Evolutionary conservation across 2,888 invertebrate species (phyloP), one percentile per base, ranked within the genome.

Genomic region (Scrobipalpa atriplicella): DNA sequence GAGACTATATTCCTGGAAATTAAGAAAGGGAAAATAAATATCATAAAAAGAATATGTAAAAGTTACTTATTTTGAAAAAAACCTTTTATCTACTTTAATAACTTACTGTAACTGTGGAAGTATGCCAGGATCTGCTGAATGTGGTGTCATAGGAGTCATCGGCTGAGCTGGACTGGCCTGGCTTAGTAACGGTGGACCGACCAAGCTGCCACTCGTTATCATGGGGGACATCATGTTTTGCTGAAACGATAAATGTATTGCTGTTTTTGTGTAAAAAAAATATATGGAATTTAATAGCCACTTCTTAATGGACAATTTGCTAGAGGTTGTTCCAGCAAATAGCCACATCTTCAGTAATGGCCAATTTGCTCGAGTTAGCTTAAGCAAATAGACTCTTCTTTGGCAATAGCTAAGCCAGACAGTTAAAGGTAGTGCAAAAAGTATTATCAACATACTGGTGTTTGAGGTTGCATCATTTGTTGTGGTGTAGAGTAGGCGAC

Each of bases 1-100:
- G 99, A 98, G 0, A 99, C 99, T 79, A 99, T 99, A 82, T 99
- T 99, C 83, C 98, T 98, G 87, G 68, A 93, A 93, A 70, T 11
- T n/a, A 6, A 58, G n/a, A n/a, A 58, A 58, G 13, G 21, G 2
- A 47, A 16, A 16, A 5, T 47, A 47, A 43, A 43, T 16, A 8
- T 10, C 18, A 16, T 21, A 5, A 19, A 9, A n/a, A 6, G 1
- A 52, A 52, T 9, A n/a, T 9, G 18, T 7, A 52, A 19, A 3
- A 9, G 2, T 5, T 51, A 2, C 21, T 16, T 16, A 18, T 5
- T 18, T 56, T 21, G n/a, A n/a, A n/a, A n/a, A n/a, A n/a, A n/a
- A n/a, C n/a, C n/a, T n/a, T n/a, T n/a, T n/a, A n/a, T n/a, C n/a
- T n/a, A n/a, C n/a, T n/a, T n/a, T n/a, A n/a, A n/a, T n/a, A 58